Evolutionary conservation across 2,888 invertebrate species (phyloP).

Genomic region (Amblyjoppa fuscipennis): DNA sequence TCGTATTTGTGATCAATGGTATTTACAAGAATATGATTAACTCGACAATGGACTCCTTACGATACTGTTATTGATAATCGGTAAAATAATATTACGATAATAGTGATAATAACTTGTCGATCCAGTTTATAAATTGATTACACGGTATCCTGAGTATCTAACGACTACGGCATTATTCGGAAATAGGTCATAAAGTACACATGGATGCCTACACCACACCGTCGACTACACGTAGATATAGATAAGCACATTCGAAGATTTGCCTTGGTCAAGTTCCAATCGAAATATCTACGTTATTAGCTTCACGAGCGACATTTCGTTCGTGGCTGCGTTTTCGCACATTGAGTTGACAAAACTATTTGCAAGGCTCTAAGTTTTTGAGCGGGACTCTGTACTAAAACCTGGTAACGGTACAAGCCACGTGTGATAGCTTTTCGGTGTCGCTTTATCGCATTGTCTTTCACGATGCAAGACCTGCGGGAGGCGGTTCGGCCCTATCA

Average conservation of each 20-base stretch:
- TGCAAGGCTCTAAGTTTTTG: not conserved
- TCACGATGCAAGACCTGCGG: slow-evolving; percentile 54
- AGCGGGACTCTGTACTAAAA: not conserved
- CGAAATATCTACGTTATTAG: slow-evolving; percentile 29
- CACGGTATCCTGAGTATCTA: slow-evolving; percentile 63
- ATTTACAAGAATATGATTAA: slow-evolving; percentile 41
- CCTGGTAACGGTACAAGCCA: not conserved
- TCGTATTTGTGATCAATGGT: slow-evolving; percentile 15
- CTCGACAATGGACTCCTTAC: slow-evolving; percentile 8
- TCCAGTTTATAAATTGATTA: slow-evolving; percentile 53
- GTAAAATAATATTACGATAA: slow-evolving; percentile 27
- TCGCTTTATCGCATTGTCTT: slow-evolving; percentile 56
- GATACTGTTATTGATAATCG: slow-evolving; percentile 4
- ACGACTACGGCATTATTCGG: slow-evolving; percentile 69
- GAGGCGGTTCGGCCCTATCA: not conserved
- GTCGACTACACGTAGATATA: slow-evolving; percentile 28
- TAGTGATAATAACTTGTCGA: slow-evolving; percentile 47
- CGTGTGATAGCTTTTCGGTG: slow-evolving; percentile 7
- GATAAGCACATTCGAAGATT: slow-evolving; percentile 14
- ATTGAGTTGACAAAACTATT: slow-evolving; percentile 33
- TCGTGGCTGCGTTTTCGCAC: slow-evolving; percentile 14
- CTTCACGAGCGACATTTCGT: slow-evolving; percentile 11
- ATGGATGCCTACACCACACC: slow-evolving; percentile 59
- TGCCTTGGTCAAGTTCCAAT: slow-evolving; percentile 36
- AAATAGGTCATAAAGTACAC: slow-evolving; percentile 53